These are phyloP conservation scores for Pterois miles DNA, from an alignment of 2,797 vertebrate species.

Conservation along the genomic window DNA sequence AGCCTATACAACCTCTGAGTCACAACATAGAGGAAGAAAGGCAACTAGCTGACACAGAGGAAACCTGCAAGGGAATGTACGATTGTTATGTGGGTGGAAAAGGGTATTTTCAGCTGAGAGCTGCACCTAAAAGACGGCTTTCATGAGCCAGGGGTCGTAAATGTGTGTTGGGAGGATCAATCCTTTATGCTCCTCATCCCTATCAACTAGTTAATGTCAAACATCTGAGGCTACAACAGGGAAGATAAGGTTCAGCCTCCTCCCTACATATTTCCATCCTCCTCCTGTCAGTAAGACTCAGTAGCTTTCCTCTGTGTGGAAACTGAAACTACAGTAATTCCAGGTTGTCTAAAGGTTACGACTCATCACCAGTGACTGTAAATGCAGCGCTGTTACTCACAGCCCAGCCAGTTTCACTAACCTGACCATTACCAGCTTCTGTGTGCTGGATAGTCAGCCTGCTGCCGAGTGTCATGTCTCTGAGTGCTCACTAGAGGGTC, in stretches of 20 bases:
- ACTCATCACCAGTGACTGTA: conserved; percentile 13
- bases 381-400: conserved; percentile 4
- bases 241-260: too few relatives aligned
- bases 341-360: not conserved
- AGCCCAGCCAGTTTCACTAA: conserved; percentile 8
- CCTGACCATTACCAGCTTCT: not conserved
- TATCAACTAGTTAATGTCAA: too few relatives aligned
- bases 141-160: too few relatives aligned
- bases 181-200: too few relatives aligned
- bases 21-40: conserved; percentile 20
- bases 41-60: conserved; percentile 39
- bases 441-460: not conserved
- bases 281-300: not conserved
- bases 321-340: conserved; percentile 10
- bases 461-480: conserved; percentile 17
- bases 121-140: too few relatives aligned
- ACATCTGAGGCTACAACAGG: too few relatives aligned
- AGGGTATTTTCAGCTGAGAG: too few relatives aligned
- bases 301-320: not conserved
- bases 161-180: too few relatives aligned
- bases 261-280: too few relatives aligned
- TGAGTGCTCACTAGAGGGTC: conserved; percentile 36
- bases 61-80: not conserved
- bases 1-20: conserved; percentile 1
- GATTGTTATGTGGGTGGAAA: too few relatives aligned